Evolutionary conservation across 1,140 invertebrate species (phyloP).

Genomic region (Zaprionus capensis): DNA sequence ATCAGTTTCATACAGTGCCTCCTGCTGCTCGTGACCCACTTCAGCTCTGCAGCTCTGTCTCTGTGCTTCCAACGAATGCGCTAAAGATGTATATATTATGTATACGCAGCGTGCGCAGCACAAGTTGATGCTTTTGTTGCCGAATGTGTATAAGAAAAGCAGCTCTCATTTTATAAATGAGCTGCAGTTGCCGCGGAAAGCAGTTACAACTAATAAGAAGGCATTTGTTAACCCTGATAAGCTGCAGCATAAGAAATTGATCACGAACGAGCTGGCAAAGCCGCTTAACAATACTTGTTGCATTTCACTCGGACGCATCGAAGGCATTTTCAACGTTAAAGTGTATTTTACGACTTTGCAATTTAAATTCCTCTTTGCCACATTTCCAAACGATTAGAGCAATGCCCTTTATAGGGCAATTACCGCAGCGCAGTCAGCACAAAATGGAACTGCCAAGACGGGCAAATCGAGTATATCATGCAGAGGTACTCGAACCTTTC

Average conservation of each 20-base stretch:
- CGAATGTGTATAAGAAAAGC: conserved; percentile 41
- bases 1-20: conserved; percentile 25
- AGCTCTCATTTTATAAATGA: conserved; percentile 15
- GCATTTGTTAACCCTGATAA: conserved; percentile 6
- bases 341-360: neutral
- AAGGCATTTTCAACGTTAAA: neutral
- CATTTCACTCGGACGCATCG: neutral
- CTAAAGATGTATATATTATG: conserved; percentile 53
- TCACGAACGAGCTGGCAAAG: neutral
- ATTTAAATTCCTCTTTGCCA: neutral
- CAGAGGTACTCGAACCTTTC: conserved; percentile 6
- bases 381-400: neutral
- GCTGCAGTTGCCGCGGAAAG: neutral
- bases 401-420: conserved; percentile 34
- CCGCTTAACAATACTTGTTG: neutral
- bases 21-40: conserved; percentile 5
- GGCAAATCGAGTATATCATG: conserved; percentile 17
- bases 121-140: conserved; percentile 46
- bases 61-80: neutral
- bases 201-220: neutral
- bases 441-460: conserved; percentile 25
- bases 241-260: neutral
- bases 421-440: conserved; percentile 39
- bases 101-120: conserved; percentile 37
- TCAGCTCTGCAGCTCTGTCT: neutral